Evolutionary conservation across 2,888 invertebrate genomes (phyloP).

Genomic region (Tineola bisselliella): DNA sequence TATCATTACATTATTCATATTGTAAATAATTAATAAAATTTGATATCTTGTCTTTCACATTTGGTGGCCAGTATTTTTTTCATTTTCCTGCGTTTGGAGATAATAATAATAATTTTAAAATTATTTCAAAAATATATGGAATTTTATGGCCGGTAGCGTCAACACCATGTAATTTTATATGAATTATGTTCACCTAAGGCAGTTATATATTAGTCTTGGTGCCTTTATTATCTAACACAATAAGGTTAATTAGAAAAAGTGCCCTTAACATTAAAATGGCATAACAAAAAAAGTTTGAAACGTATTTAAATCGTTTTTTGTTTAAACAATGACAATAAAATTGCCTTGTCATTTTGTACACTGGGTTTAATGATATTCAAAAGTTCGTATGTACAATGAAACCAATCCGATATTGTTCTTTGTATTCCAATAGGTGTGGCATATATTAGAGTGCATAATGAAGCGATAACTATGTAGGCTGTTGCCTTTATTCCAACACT

Average conservation of each 20-base stretch:
- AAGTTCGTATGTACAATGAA: slow-evolving; percentile 32
- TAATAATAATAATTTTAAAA: no score
- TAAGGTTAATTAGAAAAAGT: background rate
- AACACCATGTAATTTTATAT: no score
- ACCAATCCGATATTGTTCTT: slow-evolving; percentile 35
- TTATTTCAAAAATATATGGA: no score
- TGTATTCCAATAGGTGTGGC: slow-evolving; percentile 53
- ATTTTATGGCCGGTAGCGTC: no score
- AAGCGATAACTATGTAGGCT: slow-evolving; percentile 24
- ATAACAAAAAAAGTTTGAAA: background rate
- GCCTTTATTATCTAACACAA: background rate
- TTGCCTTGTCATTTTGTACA: slow-evolving; percentile 5
- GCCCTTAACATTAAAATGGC: background rate
- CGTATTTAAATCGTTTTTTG: background rate
- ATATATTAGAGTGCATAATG: slow-evolving; percentile 45
- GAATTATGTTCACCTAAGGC: no score
- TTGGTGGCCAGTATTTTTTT: no score
- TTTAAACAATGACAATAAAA: slow-evolving; percentile 2
- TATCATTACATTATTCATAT: no score
- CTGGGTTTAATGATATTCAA: slow-evolving; percentile 13
- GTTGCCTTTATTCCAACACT: slow-evolving; percentile 22
- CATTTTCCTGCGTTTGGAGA: no score
- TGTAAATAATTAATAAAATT: no score
- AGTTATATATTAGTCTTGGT: no score
- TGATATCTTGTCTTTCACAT: no score